Evolutionary conservation across 2,888 invertebrate genomes (phyloP).

Genomic region (Lissocephala sabroskyi): DNA sequence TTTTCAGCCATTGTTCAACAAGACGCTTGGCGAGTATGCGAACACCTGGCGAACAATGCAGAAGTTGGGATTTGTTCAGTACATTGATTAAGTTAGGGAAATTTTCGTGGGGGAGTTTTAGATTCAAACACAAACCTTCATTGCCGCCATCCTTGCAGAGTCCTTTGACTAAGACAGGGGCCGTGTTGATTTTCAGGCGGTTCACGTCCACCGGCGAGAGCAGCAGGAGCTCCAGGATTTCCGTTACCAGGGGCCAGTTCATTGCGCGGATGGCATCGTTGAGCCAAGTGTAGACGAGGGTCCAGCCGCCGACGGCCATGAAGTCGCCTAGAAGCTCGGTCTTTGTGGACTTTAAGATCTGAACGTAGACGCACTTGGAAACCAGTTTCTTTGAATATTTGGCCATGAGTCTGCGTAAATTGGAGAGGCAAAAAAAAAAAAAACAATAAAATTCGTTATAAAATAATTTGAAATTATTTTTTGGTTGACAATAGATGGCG

Average conservation of each 20-base stretch:
- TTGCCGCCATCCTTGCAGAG: constrained; percentile 87
- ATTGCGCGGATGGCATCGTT: constrained; percentile 87
- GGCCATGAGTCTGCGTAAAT: constrained; percentile 96
- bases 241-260: constrained; percentile 90
- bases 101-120: neutral
- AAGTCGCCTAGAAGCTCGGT: constrained; percentile 88
- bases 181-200: constrained; percentile 90
- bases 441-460: too few species aligned
- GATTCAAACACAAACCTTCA: constrained; percentile 76
- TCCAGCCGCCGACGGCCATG: constrained; percentile 94
- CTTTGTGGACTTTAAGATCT: constrained; percentile 90
- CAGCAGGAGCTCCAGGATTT: constrained; percentile 87
- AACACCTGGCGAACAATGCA: too few species aligned
- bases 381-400: constrained; percentile 96
- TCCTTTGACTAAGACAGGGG: constrained; percentile 92
- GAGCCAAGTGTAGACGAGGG: constrained; percentile 90
- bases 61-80: constrained; percentile 52
- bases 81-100: neutral
- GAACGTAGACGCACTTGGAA: constrained; percentile 95
- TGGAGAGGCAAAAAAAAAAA: too few species aligned
- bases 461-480: too few species aligned
- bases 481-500: constrained; percentile 3
- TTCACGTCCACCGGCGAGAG: constrained; percentile 93
- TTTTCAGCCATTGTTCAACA: constrained; percentile 92
- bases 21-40: constrained; percentile 84